phyloP scores from a whole-genome alignment of 2,888 invertebrate genomes.

The Listrodromus nycthemerus region DNA sequence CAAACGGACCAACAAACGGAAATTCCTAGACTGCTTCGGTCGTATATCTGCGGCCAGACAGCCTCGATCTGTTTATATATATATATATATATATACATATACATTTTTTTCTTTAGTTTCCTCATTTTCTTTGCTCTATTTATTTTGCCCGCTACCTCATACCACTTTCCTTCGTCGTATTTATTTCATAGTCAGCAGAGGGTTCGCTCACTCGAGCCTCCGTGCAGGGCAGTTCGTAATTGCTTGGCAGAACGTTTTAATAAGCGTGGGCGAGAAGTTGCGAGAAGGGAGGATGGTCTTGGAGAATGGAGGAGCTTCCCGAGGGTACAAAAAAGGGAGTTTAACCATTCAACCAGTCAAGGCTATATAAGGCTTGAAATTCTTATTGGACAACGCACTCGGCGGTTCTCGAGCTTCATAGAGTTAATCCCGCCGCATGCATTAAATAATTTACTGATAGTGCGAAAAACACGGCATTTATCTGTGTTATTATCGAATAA shows the following conservation, averaged over 20 bases:
- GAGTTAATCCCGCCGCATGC: not conserved
- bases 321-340: constrained; percentile 45
- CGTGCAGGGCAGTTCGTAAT: constrained; percentile 46
- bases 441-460: not conserved
- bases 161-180: not conserved
- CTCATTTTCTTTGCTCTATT: constrained; percentile 16
- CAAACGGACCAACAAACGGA: constrained; percentile 21
- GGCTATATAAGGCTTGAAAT: no score
- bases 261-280: constrained; percentile 70
- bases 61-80: constrained; percentile 25
- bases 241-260: constrained; percentile 72
- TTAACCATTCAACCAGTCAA: constrained; percentile 2
- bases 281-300: constrained; percentile 11
- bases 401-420: not conserved
- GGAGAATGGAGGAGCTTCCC: constrained; percentile 20
- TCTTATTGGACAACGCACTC: not conserved
- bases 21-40: constrained; percentile 26
- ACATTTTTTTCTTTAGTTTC: not conserved
- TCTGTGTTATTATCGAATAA: not conserved
- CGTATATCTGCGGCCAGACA: constrained; percentile 12
- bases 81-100: not conserved
- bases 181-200: constrained; percentile 29
- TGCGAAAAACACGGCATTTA: not conserved
- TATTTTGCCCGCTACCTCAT: constrained; percentile 12
- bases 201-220: constrained; percentile 21